phyloP scores from a whole-genome alignment of 2,113 vertebrate genomes.

The Urocolius indicus region DNA sequence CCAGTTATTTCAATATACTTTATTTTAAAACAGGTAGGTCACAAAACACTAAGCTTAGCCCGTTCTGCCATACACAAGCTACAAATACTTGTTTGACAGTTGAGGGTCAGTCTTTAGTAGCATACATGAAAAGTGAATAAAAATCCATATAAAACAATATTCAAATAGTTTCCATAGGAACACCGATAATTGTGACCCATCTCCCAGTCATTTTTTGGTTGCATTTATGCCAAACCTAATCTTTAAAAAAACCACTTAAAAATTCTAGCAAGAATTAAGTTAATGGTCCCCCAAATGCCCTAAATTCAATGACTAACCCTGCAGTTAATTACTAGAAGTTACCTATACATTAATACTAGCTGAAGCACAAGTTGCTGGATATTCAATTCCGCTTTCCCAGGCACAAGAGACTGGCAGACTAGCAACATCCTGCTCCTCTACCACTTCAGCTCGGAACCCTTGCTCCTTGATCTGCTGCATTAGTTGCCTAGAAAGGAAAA shows the following conservation, averaged over 20 bases:
- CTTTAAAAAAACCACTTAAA: slow-evolving; percentile 62
- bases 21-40: slow-evolving; percentile 81
- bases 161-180: slow-evolving; percentile 98
- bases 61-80: slow-evolving; percentile 78
- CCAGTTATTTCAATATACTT: slow-evolving; percentile 78
- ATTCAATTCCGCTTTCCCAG: slow-evolving; percentile 87
- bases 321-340: slow-evolving; percentile 54
- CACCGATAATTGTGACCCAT: slow-evolving; percentile 91
- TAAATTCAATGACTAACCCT: slow-evolving; percentile 62
- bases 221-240: slow-evolving; percentile 72
- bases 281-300: slow-evolving; percentile 77
- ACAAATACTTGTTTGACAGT: slow-evolving; percentile 82
- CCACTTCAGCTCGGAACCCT: slow-evolving; percentile 74
- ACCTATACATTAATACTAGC: slow-evolving; percentile 83
- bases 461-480: slow-evolving; percentile 86
- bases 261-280: slow-evolving; percentile 80
- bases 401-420: slow-evolving; percentile 87
- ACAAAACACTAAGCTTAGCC: slow-evolving; percentile 72
- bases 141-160: slow-evolving; percentile 88
- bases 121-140: slow-evolving; percentile 82
- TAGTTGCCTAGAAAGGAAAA: slow-evolving; percentile 80
- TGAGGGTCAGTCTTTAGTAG: slow-evolving; percentile 72
- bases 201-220: slow-evolving; percentile 81
- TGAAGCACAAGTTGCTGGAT: slow-evolving; percentile 81
- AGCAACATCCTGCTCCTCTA: slow-evolving; percentile 76